phyloP scores from a whole-genome alignment of 1,140 invertebrate genomes.

The Aphelenchoides avenae region DNA sequence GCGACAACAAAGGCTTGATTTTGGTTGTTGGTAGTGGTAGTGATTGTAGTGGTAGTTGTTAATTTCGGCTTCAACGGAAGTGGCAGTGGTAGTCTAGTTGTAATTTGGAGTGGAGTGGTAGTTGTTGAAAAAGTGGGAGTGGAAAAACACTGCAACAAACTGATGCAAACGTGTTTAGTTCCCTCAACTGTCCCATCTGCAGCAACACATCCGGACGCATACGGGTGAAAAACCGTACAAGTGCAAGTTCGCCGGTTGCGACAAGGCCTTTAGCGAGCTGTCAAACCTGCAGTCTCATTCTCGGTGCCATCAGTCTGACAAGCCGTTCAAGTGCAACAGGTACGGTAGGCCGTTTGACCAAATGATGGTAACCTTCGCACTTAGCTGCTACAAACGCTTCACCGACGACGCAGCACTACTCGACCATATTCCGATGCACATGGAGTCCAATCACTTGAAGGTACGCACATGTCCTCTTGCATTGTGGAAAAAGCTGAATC shows the following conservation, averaged over 20 bases:
- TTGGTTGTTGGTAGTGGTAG: too few species aligned
- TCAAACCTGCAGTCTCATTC: conserved; percentile 96
- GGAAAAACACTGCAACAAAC: too few species aligned
- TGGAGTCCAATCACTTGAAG: conserved; percentile 97
- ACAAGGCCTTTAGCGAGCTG: conserved; percentile 96
- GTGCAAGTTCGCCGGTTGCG: conserved; percentile 91
- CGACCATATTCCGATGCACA: conserved; percentile 97
- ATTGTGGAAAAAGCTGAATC: conserved; percentile 15
- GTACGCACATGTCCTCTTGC: conserved; percentile 6
- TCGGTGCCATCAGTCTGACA: conserved; percentile 94
- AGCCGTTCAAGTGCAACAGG: conserved; percentile 90
- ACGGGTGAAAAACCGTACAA: conserved; percentile 68
- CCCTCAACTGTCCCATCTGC: conserved; percentile 94
- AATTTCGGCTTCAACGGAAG: too few species aligned
- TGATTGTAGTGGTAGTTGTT: too few species aligned
- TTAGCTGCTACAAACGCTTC: conserved; percentile 98
- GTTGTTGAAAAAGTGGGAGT: too few species aligned
- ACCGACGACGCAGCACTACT: conserved; percentile 86
- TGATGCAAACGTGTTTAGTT: too few species aligned
- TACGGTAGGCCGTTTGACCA: too few species aligned
- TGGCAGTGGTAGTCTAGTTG: too few species aligned
- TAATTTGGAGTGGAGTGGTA: too few species aligned
- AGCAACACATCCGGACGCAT: conserved; percentile 97
- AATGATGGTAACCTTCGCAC: too few species aligned
- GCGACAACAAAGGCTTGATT: too few species aligned